Percentiles rank a stretch among this genome's conserved stretches.
Conservation (phyloP, 1,140 invertebrate genomes). For the Drosophila pachea region DNA sequence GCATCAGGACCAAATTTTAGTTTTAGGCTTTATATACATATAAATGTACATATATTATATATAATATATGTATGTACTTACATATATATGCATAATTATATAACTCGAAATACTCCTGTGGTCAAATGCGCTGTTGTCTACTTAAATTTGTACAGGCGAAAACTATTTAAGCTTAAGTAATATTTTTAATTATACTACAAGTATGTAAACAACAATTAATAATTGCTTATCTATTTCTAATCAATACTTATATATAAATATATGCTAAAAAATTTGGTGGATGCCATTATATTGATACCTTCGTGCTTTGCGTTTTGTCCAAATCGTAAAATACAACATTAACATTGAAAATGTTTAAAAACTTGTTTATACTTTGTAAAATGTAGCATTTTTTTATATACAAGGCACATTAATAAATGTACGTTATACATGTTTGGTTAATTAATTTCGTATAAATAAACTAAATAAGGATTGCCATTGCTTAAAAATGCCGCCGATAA, state of each 20-base stretch:
- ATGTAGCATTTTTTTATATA: slow-evolving; percentile 1
- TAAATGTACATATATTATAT: slow-evolving; percentile 5
- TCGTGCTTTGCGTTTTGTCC: slow-evolving; percentile 7
- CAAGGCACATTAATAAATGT: slow-evolving; percentile 16
- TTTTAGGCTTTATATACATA: slow-evolving; percentile 9
- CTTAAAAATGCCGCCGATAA: not conserved
- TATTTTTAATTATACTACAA: slow-evolving; percentile 14
- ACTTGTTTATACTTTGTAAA: slow-evolving; percentile 23
- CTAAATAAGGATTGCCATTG: not conserved
- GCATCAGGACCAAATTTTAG: not conserved
- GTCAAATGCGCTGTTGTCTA: slow-evolving; percentile 40
- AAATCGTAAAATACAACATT: not conserved
- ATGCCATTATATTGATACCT: slow-evolving; percentile 22
- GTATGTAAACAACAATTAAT: slow-evolving; percentile 1
- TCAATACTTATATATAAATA: not conserved
- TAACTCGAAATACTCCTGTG: slow-evolving; percentile 47
- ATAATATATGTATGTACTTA: slow-evolving; percentile 13
- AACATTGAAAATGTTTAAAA: slow-evolving; percentile 17
- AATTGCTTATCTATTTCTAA: too few species aligned
- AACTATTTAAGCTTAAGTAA: slow-evolving; percentile 18
- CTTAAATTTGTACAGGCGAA: slow-evolving; percentile 18
- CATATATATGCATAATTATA: slow-evolving; percentile 12
- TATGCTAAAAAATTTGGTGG: slow-evolving; percentile 2
- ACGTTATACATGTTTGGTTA: slow-evolving; percentile 8
- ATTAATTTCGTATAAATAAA: not conserved